Evolutionary conservation across 2,797 vertebrate genomes (phyloP).

Genomic region (Lophotriccus pileatus): DNA sequence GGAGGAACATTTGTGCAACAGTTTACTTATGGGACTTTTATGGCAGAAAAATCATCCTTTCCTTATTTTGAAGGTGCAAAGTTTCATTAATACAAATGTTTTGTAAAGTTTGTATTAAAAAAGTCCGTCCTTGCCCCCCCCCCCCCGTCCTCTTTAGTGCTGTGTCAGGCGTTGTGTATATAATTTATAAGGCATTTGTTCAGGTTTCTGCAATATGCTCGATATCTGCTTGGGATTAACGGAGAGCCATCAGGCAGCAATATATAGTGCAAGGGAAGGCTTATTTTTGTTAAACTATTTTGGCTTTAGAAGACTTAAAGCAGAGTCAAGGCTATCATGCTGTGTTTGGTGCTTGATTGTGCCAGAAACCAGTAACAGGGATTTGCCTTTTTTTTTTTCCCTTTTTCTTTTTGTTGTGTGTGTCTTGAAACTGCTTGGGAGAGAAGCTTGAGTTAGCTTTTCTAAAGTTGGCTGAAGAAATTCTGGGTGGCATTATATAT

Average conservation of each 20-base stretch:
- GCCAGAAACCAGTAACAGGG: not conserved
- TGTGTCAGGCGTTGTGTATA: not conserved
- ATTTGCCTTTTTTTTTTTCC: not conserved
- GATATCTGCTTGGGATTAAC: not conserved
- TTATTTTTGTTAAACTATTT: not conserved
- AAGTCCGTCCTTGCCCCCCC: rapidly evolving
- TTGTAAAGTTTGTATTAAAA: not conserved
- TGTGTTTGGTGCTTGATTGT: not conserved
- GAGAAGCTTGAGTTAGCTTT: not conserved
- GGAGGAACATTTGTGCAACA: not conserved
- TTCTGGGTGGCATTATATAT: not conserved
- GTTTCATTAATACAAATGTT: not conserved
- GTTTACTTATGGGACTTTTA: not conserved
- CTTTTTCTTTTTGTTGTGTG: not conserved
- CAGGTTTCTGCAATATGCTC: not conserved
- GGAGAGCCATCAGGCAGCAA: not conserved
- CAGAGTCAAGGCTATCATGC: not conserved
- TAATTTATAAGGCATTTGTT: not conserved
- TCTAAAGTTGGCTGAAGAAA: not conserved
- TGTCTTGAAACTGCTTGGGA: not conserved
- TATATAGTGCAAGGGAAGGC: not conserved
- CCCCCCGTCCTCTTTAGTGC: not conserved
- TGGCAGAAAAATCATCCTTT: not conserved
- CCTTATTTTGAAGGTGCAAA: not conserved
- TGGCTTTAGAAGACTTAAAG: not conserved